phyloP scores from a whole-genome alignment of 2,113 vertebrate species.

The Micromys minutus region DNA sequence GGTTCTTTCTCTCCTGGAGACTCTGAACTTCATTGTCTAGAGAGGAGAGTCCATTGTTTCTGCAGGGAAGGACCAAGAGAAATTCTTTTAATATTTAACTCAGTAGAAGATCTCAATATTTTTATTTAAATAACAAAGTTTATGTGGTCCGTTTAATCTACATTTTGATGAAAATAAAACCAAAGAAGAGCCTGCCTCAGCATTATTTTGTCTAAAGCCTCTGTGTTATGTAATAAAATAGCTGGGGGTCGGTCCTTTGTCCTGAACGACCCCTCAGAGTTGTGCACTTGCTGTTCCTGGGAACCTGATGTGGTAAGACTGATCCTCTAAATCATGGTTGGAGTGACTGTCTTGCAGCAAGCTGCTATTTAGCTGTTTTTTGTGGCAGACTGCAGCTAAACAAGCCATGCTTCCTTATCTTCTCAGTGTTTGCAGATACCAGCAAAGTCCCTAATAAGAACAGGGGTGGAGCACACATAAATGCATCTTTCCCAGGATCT shows the following conservation, averaged over 20 bases:
- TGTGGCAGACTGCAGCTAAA: not conserved
- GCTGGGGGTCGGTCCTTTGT: not conserved
- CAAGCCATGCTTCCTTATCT: not conserved
- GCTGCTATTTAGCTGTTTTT: not conserved
- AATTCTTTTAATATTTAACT: constrained; percentile 41
- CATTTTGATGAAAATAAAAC: not conserved
- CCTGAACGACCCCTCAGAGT: not conserved
- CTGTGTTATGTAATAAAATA: not conserved
- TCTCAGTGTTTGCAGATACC: not conserved
- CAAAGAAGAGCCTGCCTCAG: not conserved
- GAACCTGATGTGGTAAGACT: not conserved
- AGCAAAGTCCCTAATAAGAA: not conserved
- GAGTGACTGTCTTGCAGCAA: not conserved
- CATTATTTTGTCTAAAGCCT: not conserved
- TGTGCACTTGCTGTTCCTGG: not conserved
- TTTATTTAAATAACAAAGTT: constrained; percentile 39
- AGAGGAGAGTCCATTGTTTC: constrained; percentile 10
- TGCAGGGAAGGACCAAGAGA: constrained; percentile 9
- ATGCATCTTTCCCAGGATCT: not conserved
- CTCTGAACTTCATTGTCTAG: not conserved
- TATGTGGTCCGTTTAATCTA: constrained; percentile 6
- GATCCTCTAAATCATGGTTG: not conserved
- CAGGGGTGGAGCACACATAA: not conserved
- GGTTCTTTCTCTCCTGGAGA: constrained; percentile 26
- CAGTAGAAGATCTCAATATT: not conserved